Base-by-base conservation (phyloP, 2,888 invertebrate genomes). In the Atrina japonica region DNA sequence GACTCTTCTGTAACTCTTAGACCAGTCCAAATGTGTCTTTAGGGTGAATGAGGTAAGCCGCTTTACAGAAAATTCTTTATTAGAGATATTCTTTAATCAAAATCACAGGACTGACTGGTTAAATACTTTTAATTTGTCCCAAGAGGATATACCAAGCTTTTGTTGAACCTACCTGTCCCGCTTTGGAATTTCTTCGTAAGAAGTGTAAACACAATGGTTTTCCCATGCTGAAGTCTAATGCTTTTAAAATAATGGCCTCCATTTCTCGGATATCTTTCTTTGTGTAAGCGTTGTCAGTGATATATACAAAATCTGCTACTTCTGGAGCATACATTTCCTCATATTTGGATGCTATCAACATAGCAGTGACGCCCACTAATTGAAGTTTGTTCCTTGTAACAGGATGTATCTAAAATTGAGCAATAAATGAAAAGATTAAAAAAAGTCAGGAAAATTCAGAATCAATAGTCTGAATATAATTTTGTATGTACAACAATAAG, bases 321-420 rank as follows among this genome's bases (percentile, higher is more conserved):
- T 96, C 95, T 0, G 98, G 97, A 1, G 95, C 93, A 86, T 95
- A 96, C 86, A 97, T 95, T 92, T 99, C 99, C 91, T 99, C 98
- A 86, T 96, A 98, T 90, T 99, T 99, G 86, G 95, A 94, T 0
- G 98, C 97, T 64, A 98, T 93, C 84, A 96, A 94, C 93, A 98
- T 93, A 0, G 97, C 95, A 0, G 97, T 94, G 0, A 96, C 94
- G 3, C 97, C 98, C 14, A 97, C 95, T 76, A 98, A 92, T 88
- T 98, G 98, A 70, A 98, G 92, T 81, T 94, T 93, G 77, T 93
- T 94, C 77, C 94, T 93, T 63, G 93, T 92, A 35, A 95, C 93
- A 21, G 93, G 92, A 60, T 82, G 75, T 18, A 77, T 68, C 88
- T 88, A 76, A 11, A 81, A 76, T 52, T 16, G 58, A 50, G 21